phyloP scores from a whole-genome alignment of 2,113 vertebrate species.

The Myotis lucifugus region DNA sequence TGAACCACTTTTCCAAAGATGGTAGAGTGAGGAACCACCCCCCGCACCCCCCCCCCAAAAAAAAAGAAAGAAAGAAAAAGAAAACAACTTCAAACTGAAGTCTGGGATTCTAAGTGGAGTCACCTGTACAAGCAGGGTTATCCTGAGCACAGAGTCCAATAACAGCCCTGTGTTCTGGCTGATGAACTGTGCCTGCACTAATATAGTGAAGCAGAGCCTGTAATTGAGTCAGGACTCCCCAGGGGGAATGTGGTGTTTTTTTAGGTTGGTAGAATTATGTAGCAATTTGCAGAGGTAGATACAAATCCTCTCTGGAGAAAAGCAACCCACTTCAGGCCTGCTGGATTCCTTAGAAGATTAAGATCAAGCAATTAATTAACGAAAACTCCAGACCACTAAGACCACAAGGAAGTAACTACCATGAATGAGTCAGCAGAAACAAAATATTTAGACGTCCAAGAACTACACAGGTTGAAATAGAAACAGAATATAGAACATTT shows the following conservation, averaged over 20 bases:
- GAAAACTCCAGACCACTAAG: not conserved
- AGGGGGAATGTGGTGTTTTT: not conserved
- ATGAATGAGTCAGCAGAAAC: not conserved
- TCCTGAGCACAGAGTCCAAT: not conserved
- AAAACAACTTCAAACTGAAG: not conserved
- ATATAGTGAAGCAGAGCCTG: not conserved
- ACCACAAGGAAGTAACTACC: not conserved
- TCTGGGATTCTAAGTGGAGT: not conserved
- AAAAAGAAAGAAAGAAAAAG: not conserved
- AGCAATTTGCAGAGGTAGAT: not conserved
- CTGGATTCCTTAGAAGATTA: not conserved
- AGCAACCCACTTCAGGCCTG: not conserved
- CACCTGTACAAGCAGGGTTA: not conserved
- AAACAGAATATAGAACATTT: not conserved
- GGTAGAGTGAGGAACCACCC: not conserved
- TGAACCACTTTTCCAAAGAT: not conserved
- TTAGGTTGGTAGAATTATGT: not conserved
- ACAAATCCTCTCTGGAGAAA: not conserved
- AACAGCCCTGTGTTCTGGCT: not conserved
- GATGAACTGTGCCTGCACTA: not conserved
- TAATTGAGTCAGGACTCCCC: not conserved
- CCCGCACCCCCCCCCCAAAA: too few species aligned
- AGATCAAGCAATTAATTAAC: not conserved
- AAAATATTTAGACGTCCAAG: not conserved
- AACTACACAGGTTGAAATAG: not conserved